Evolutionary conservation across 2,113 vertebrate species (phyloP).

Genomic region (Dinomys branickii): DNA sequence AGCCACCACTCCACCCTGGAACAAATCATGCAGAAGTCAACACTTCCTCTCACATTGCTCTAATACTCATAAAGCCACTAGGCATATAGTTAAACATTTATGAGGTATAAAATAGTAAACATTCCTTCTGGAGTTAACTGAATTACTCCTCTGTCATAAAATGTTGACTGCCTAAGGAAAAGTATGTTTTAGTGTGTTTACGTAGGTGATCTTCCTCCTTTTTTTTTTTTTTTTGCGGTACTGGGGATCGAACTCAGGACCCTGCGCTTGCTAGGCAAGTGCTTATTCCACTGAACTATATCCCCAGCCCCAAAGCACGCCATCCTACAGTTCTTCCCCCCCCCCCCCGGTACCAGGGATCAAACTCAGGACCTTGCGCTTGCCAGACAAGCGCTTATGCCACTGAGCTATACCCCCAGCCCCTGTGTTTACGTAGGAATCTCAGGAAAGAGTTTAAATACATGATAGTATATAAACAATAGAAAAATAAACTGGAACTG

Average conservation of each 20-base stretch:
- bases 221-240: too few species aligned
- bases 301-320: too few species aligned
- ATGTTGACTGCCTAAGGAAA: neutral
- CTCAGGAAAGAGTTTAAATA: neutral
- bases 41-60: neutral
- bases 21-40: neutral
- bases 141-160: neutral
- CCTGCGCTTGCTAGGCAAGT: too few species aligned
- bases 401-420: too few species aligned
- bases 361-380: too few species aligned
- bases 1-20: neutral
- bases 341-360: too few species aligned
- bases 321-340: too few species aligned
- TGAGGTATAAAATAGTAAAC: neutral
- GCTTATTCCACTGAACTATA: too few species aligned
- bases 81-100: neutral
- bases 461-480: neutral
- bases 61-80: neutral
- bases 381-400: too few species aligned
- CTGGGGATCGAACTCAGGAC: too few species aligned
- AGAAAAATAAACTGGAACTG: neutral
- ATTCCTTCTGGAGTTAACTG: neutral
- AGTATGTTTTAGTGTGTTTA: neutral
- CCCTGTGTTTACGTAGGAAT: neutral
- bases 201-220: too few species aligned